Evolutionary conservation across 2,113 vertebrate genomes (phyloP).

Genomic region (Zosterops hypoxanthus): DNA sequence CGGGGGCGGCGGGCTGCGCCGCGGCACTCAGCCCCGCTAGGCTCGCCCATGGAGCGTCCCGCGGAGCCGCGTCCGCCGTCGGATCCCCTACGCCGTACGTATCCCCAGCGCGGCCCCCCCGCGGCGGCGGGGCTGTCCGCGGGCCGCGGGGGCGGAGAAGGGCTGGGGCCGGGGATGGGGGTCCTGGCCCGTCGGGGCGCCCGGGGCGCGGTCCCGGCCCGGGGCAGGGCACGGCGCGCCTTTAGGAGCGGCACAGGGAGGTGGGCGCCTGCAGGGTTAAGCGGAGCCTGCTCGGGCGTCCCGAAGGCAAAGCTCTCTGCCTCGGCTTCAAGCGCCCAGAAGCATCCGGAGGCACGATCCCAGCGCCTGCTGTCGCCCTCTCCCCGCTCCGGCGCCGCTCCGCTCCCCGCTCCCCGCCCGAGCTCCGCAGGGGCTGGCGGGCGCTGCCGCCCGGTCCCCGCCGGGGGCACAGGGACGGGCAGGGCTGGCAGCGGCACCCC

Average conservation of each 20-base stretch:
- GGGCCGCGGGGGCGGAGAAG: background rate
- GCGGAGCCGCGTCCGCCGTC: conserved; percentile 31
- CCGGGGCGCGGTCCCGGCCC: background rate
- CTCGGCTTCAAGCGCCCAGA: background rate
- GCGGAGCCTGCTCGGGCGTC: background rate
- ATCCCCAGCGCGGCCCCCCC: background rate
- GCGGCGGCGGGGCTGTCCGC: background rate
- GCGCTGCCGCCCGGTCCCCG: background rate
- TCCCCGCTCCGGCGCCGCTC: background rate
- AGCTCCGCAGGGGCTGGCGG: conserved; percentile 2
- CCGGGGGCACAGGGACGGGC: background rate
- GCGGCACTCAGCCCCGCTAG: conserved; percentile 27
- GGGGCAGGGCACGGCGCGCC: background rate
- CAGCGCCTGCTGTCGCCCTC: background rate
- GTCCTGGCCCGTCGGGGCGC: background rate
- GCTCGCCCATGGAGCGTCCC: conserved; percentile 47
- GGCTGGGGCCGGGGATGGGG: background rate
- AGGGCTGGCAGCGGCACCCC: background rate
- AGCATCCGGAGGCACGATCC: background rate
- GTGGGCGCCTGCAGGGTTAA: background rate
- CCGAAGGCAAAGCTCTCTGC: background rate
- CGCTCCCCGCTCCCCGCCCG: conserved; percentile 1
- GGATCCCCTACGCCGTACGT: conserved; percentile 58
- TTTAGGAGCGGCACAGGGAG: background rate
- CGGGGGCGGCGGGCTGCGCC: background rate